Evolutionary conservation across 2,888 invertebrate species (phyloP), one percentile per base, ranked within the genome.

Genomic region (Cantharis flavilabris): DNA sequence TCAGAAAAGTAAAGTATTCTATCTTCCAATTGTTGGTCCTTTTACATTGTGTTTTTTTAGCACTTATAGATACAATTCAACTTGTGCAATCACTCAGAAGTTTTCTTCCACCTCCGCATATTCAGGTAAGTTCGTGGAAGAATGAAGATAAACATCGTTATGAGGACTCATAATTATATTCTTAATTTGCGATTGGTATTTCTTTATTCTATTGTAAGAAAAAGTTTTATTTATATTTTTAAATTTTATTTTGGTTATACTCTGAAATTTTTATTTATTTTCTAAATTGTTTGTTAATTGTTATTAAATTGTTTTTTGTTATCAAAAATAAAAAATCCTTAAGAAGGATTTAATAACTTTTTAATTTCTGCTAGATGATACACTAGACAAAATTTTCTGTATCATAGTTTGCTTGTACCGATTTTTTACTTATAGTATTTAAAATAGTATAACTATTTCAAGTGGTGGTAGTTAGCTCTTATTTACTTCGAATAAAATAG

Each of bases 51-150:
- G 18, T 5, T 70, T 2, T 71, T 75, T 69, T 88, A 95, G 96
- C 96, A 84, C 89, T 96, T 77, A 92, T 96, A 90, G 96, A 96
- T 86, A 96, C 96, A 64, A 95, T 96, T 86, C 96, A 96, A 87
- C 89, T 96, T 86, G 95, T 96, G 76, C 96, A 96, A 87, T 95
- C 95, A 10, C 89, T 96, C 82, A 91, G 96, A 73, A 96, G 95
- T 87, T 96, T 95, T 85, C 88, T 96, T 86, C 96, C 96, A 76
- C 96, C 96, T 28, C 96, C 96, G 7, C 96, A 96, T 87, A 96
- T 96, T 86, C 95, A 95, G 85, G 95, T 96, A 74, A 95, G 95
- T 80, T 96, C 96, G 77, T 96, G 96, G 96, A 96, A 96, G 88
- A 96, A 95, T 86, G 96, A 96, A 88, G 95, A 95, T 86, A 92